These are phyloP conservation scores for Dexiosoma caninum DNA, from an alignment of 2,888 invertebrate genomes.

Conservation along the genomic window DNA sequence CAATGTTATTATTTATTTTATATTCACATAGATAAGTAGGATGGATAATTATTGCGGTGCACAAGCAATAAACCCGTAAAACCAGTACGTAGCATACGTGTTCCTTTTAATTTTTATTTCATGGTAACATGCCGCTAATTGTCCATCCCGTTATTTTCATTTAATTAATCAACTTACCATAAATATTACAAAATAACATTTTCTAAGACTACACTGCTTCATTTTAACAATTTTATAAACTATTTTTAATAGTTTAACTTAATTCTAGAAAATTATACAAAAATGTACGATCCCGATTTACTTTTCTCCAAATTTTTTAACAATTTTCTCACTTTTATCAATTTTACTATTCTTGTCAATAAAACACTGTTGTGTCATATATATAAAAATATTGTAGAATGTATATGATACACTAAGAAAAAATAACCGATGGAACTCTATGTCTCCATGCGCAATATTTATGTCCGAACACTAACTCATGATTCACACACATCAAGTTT, in stretches of 20 bases:
- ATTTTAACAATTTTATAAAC: conserved; percentile 64
- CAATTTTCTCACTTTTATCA: neutral
- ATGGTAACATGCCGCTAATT: conserved; percentile 16
- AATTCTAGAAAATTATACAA: conserved; percentile 51
- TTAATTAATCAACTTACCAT: conserved; percentile 69
- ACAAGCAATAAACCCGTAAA: neutral
- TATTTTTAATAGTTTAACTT: conserved; percentile 57
- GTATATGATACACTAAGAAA: too few relatives aligned
- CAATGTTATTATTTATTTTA: too few relatives aligned
- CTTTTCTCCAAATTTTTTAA: conserved; percentile 16
- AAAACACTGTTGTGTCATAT: conserved; percentile 19
- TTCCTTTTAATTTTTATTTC: conserved; percentile 48
- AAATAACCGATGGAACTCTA: too few relatives aligned
- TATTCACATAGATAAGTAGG: too few relatives aligned
- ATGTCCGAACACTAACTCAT: too few relatives aligned
- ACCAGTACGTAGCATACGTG: conserved; percentile 42
- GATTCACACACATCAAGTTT: too few relatives aligned
- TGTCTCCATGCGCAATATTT: too few relatives aligned
- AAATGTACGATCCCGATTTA: conserved; percentile 21
- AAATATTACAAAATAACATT: conserved; percentile 68
- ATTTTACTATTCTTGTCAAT: conserved; percentile 1
- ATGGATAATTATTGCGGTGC: too few relatives aligned
- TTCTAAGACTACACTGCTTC: conserved; percentile 69
- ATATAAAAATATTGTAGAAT: too few relatives aligned
- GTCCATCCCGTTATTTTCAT: neutral